Conservation (phyloP, 1,140 invertebrate species). For the Copidosoma floridanum region DNA sequence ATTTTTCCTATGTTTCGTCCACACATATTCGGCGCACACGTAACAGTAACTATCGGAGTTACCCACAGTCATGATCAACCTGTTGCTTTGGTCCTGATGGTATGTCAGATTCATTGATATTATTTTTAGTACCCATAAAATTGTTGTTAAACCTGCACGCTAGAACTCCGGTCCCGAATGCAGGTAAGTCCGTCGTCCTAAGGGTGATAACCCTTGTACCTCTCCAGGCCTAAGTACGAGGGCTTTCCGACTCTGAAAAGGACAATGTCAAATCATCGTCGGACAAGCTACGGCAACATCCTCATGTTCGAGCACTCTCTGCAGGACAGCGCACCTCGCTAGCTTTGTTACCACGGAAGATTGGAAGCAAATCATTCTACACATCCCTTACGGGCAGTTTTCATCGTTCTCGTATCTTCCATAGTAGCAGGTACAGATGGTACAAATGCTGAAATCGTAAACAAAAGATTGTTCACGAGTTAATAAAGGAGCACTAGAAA, state of each 20-base stretch:
- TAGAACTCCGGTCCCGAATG: not conserved
- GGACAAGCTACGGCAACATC: no score
- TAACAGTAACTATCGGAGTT: not conserved
- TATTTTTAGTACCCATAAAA: not conserved
- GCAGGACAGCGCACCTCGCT: not conserved
- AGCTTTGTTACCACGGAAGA: not conserved
- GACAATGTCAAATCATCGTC: no score
- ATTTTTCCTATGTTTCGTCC: not conserved
- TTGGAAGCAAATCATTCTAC: not conserved
- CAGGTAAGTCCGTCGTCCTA: no score
- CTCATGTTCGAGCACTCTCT: no score
- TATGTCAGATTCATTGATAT: no score
- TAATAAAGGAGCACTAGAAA: not conserved
- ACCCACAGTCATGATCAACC: not conserved
- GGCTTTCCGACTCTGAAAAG: no score
- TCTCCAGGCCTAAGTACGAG: no score
- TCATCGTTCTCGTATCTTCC: not conserved
- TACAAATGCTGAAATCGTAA: not conserved
- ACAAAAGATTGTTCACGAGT: not conserved
- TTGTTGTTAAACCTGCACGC: not conserved
- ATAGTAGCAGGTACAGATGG: not conserved
- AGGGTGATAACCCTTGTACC: no score
- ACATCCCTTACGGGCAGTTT: not conserved
- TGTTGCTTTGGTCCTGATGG: not conserved
- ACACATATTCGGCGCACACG: not conserved